Evolutionary conservation across 2,888 invertebrate genomes (phyloP), one percentile per base, ranked within the genome.

Genomic region (Volucella bombylans): DNA sequence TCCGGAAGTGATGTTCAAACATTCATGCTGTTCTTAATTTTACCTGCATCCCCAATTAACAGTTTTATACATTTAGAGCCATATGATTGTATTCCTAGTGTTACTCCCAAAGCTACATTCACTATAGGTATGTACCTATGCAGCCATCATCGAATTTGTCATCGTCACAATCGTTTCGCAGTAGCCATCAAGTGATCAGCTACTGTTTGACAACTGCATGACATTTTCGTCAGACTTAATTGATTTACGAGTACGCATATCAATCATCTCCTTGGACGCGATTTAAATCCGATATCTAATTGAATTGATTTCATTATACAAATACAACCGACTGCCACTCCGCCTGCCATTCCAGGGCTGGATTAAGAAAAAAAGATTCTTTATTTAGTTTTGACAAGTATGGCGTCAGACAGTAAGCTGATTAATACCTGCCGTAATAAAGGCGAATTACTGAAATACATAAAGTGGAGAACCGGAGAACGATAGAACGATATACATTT

Each of bases 361-460:
- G 74, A 74, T 74, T 79, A 80, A 65, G 49, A 80, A 80, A 49
- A 74, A 71, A 79, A 79, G 65, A 83, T 79, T 74, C 80, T 79
- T n/a, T 83, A 69, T 80, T 83, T 83, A 80, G 76, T 74, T 83
- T 83, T 80, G 83, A 83, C 83, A 83, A 80, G 83, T 80, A 83
- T 76, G 83, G 83, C 83, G 83, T 83, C 83, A 83, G 83, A 80
- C 83, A 76, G 74, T 83, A 83, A 83, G 83, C 83, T 83, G 83
- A 83, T 83, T 83, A 83, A 79, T 83, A 65, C 83, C 71, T 49
- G 65, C 69, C 74, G 74, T 83, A 83, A 83, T 83, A 83, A 76
- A 83, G 74, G 74, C 83, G 79, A 74, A 74, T 83, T 80, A 80
- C 71, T 54, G 55, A 74, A 76, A 45, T 65, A 80, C 79, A 83